Conservation (phyloP, 1,140 invertebrate genomes). For the Trichoplusia ni region DNA sequence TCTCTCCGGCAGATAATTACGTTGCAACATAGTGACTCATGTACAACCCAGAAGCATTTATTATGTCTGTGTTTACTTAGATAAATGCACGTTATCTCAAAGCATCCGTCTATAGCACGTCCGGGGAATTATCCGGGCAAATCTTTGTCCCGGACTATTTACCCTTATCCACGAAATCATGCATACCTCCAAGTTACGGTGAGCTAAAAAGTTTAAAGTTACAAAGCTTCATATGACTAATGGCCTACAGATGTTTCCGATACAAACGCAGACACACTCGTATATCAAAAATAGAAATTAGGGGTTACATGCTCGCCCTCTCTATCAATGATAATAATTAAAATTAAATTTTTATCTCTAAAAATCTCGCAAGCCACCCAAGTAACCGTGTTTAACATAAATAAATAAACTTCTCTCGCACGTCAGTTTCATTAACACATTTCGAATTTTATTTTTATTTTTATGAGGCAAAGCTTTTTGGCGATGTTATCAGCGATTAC, state of each 20-base stretch:
- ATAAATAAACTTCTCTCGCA: constrained; percentile 20
- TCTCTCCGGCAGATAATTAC: not conserved
- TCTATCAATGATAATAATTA: constrained; percentile 68
- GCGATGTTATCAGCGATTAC: constrained; percentile 20
- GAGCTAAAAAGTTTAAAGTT: constrained; percentile 47
- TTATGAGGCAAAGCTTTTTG: constrained; percentile 20
- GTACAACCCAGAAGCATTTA: constrained; percentile 32
- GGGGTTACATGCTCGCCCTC: constrained; percentile 61
- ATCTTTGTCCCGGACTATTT: constrained; percentile 32
- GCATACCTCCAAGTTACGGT: constrained; percentile 40
- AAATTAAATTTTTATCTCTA: constrained; percentile 64
- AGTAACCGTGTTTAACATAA: constrained; percentile 44
- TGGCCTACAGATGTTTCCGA: constrained; percentile 62
- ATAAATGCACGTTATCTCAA: constrained; percentile 33
- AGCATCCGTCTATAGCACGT: constrained; percentile 51
- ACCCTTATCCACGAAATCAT: constrained; percentile 36
- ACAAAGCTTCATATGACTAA: constrained; percentile 65
- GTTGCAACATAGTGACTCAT: constrained; percentile 39
- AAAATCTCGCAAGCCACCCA: constrained; percentile 68
- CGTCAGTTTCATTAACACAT: constrained; percentile 23
- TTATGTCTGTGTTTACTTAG: constrained; percentile 36
- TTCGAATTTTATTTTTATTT: constrained; percentile 3
- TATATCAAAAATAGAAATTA: constrained; percentile 74
- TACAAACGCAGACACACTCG: constrained; percentile 29
- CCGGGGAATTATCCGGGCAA: constrained; percentile 49